Evolutionary conservation across 2,888 invertebrate species (phyloP).

Genomic region (Brenthis ino): DNA sequence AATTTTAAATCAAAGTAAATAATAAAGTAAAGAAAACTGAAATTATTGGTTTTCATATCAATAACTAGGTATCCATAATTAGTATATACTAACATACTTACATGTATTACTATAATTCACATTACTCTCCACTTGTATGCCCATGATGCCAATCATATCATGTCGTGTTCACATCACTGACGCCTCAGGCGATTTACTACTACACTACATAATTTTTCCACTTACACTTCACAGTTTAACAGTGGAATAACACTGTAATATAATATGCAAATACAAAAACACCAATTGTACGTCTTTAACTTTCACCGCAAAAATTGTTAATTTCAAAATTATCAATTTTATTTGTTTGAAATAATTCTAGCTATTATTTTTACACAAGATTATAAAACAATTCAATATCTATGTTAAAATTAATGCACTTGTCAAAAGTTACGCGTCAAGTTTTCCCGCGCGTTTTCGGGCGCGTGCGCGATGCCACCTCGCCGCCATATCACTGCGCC

Average conservation of each 20-base stretch:
- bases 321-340: too few relatives aligned
- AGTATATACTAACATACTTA: conserved; percentile 53
- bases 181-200: conserved; percentile 21
- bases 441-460: conserved; percentile 40
- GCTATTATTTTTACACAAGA: too few relatives aligned
- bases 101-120: conserved; percentile 75
- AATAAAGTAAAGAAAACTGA: too few relatives aligned
- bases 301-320: too few relatives aligned
- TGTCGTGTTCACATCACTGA: conserved; percentile 37
- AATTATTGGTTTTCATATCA: too few relatives aligned
- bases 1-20: too few relatives aligned
- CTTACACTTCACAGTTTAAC: conserved; percentile 29
- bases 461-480: conserved; percentile 48
- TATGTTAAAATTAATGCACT: conserved; percentile 4
- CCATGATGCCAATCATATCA: conserved; percentile 59
- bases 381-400: neutral
- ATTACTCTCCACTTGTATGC: conserved; percentile 77
- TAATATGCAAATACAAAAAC: neutral
- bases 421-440: conserved; percentile 31
- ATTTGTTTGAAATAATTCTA: too few relatives aligned
- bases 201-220: conserved; percentile 23
- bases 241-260: conserved; percentile 19
- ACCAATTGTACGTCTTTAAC: too few relatives aligned
- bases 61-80: too few relatives aligned
- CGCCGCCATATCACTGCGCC: conserved; percentile 59